These are phyloP conservation scores for Thunnus maccoyii DNA, from an alignment of 2,113 vertebrate genomes.

Conservation along the genomic window DNA sequence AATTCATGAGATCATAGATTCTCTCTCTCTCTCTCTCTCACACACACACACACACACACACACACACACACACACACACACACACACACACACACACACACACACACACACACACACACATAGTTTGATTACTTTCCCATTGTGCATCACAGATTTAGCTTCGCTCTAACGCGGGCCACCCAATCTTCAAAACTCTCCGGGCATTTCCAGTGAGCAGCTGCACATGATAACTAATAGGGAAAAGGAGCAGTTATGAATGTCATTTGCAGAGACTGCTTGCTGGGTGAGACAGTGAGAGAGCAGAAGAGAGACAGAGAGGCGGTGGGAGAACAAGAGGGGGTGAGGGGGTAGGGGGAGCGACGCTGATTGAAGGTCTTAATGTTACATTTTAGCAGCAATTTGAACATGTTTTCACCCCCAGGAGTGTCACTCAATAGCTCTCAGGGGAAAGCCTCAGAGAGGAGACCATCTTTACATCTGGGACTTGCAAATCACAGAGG, in stretches of 20 bases:
- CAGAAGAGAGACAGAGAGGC: constrained; percentile 7
- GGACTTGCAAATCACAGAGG: constrained; percentile 42
- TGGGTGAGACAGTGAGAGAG: constrained; percentile 47
- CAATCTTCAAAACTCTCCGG: constrained; percentile 60
- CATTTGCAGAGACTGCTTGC: constrained; percentile 65
- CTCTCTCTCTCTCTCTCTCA: too few relatives aligned
- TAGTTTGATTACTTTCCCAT: constrained; percentile 26
- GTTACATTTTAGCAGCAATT: constrained; percentile 82
- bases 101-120: constrained; percentile 35
- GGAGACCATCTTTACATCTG: constrained; percentile 50
- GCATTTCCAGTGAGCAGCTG: constrained; percentile 68
- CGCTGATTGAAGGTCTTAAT: constrained; percentile 73
- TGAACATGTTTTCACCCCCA: constrained; percentile 64
- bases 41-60: neutral
- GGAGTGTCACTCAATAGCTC: constrained; percentile 65
- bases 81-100: constrained; percentile 20
- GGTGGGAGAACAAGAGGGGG: neutral
- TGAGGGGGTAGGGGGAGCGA: neutral
- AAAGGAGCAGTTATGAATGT: constrained; percentile 68
- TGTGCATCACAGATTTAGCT: constrained; percentile 51
- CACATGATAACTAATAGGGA: constrained; percentile 66
- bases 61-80: constrained; percentile 38
- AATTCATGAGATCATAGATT: constrained; percentile 35
- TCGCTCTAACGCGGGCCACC: constrained; percentile 34
- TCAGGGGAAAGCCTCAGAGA: constrained; percentile 50